Conservation (phyloP, 2,888 invertebrate genomes). For the Biston stratarius region DNA sequence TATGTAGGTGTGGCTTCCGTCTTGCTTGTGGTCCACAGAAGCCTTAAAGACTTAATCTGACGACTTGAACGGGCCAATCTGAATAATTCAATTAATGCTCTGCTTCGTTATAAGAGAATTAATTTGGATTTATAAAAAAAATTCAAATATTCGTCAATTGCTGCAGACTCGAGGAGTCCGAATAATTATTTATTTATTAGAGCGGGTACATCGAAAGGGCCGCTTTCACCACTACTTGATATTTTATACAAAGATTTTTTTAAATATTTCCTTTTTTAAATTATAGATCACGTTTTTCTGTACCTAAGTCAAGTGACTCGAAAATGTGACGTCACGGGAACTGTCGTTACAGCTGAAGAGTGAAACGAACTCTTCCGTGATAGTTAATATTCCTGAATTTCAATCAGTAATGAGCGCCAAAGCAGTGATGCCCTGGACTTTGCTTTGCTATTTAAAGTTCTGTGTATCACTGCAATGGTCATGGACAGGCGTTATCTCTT, state of each 20-base stretch:
- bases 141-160: slow-evolving; percentile 66
- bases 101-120: slow-evolving; percentile 67
- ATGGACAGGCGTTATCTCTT: too few relatives aligned
- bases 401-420: too few relatives aligned
- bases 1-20: background rate
- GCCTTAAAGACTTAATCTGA: slow-evolving; percentile 57
- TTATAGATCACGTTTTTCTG: too few relatives aligned
- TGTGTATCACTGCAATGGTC: too few relatives aligned
- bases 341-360: too few relatives aligned
- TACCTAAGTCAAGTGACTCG: background rate
- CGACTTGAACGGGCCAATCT: slow-evolving; percentile 70
- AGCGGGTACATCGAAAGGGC: slow-evolving; percentile 40
- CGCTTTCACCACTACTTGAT: slow-evolving; percentile 39
- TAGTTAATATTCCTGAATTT: too few relatives aligned
- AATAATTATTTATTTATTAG: slow-evolving; percentile 34
- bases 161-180: slow-evolving; percentile 45
- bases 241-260: background rate
- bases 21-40: background rate
- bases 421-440: too few relatives aligned
- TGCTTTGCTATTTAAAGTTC: too few relatives aligned
- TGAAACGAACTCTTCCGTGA: too few relatives aligned
- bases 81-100: slow-evolving; percentile 72
- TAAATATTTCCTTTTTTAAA: background rate
- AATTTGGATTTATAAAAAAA: slow-evolving; percentile 64
- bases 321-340: too few relatives aligned